phyloP scores from a whole-genome alignment of 2,113 vertebrate species.

The Isurus oxyrinchus region DNA sequence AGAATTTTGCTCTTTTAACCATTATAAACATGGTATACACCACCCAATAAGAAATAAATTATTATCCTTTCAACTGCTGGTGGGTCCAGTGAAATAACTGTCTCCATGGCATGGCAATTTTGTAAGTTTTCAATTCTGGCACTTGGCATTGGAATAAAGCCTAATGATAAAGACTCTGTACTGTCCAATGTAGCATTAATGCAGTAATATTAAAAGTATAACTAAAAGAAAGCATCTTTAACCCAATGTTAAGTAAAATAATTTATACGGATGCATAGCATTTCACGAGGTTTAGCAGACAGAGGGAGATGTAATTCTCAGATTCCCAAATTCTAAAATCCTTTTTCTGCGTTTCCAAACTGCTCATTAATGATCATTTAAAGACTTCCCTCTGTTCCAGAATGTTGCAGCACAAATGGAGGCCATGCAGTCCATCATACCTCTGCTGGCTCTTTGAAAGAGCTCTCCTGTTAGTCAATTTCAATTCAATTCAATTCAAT shows the following conservation, averaged over 20 bases:
- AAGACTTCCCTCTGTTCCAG: background rate
- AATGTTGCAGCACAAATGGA: too few species aligned
- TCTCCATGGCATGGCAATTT: background rate
- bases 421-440: background rate
- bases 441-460: background rate
- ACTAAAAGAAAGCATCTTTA: background rate
- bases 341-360: background rate
- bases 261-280: background rate
- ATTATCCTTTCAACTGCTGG: background rate
- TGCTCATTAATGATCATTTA: background rate
- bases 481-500: too few species aligned
- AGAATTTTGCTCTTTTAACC: background rate
- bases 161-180: background rate
- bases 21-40: background rate
- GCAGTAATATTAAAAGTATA: background rate
- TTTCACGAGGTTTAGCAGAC: background rate
- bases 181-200: background rate
- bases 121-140: background rate
- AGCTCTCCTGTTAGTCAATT: background rate
- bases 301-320: background rate
- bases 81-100: background rate
- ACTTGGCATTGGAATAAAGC: background rate
- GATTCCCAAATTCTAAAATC: background rate
- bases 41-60: conserved; percentile 20
- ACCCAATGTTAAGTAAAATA: background rate